Evolutionary conservation across 2,888 invertebrate species (phyloP).

Genomic region (Eilema caniola): DNA sequence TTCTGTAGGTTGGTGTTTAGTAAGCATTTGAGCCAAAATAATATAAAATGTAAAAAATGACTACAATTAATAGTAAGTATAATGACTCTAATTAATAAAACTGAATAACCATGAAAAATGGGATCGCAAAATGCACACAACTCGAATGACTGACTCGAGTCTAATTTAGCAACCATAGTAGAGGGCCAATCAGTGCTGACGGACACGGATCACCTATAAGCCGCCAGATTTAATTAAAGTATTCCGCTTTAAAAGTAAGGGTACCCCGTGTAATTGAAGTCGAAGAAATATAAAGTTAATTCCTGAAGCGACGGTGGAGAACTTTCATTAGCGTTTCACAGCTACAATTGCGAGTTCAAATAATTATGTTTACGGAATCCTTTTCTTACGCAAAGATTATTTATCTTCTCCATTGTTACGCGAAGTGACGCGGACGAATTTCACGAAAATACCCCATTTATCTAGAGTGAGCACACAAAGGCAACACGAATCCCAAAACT

Average conservation of each 20-base stretch:
- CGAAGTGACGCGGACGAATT: constrained; percentile 85
- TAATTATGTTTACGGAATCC: constrained; percentile 86
- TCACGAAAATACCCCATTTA: constrained; percentile 85
- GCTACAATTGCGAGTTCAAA: constrained; percentile 85
- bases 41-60: neutral
- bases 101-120: neutral
- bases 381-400: constrained; percentile 85
- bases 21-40: neutral
- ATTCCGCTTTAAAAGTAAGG: constrained; percentile 75
- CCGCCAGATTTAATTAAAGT: constrained; percentile 77
- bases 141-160: constrained; percentile 12
- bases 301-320: constrained; percentile 72
- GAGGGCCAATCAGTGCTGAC: constrained; percentile 48
- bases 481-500: constrained; percentile 84
- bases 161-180: constrained; percentile 55
- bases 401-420: constrained; percentile 84
- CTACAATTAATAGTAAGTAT: too few species aligned
- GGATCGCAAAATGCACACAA: neutral
- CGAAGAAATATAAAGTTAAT: constrained; percentile 77
- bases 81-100: too few species aligned
- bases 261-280: constrained; percentile 72
- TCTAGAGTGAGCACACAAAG: constrained; percentile 82
- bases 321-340: constrained; percentile 82
- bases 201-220: constrained; percentile 61
- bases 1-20: neutral